Base-by-base conservation (phyloP, 1,140 invertebrate species). In the Zaprionus kolodkinae region DNA sequence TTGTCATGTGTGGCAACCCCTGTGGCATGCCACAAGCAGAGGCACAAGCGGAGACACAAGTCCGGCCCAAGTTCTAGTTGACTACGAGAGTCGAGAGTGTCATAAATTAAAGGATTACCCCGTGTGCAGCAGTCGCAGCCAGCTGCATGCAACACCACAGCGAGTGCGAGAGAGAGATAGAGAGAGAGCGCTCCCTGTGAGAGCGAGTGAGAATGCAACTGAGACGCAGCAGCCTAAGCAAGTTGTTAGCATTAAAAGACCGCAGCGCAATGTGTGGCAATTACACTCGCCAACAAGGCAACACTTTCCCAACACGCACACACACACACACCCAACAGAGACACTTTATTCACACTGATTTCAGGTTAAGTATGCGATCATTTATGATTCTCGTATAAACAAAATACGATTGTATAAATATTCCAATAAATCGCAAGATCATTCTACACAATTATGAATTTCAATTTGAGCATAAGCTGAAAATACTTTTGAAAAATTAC, bases 171-270 rank as follows among this genome's bases (percentile, higher is more conserved):
- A 10, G 45, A 59, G 12, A 38, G 25, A 6, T 7, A 13, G 33
- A 1, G 36, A 6, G 7, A 15, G 54, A 1, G 10, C 55, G 33
- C 33, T 6, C 3, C 0, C 27, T 30, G 27, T 30, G 63, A 30
- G 48, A 21, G 59, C 3, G 15, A 52, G 43, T 33, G 63, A 43
- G 56, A 54, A 33, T 66, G 38, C 45, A 54, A 25, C 54, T 36
- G 59, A 33, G 57, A 36, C 55, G 60, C 60, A 36, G 69, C 56
- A 36, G 73, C 56, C 80, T 88, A 88, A 88, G 80, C 85, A 88
- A 88, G 84, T 89, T 88, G 84, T 88, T 88, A 89, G 80, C 80
- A 88, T 88, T 84, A 80, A 87, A 83, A 82, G 73, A 65, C 67
- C 54, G 66, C 79, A 66, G 76, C 84, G 35, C 85, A 81, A 76